Percentiles rank a stretch among this genome's conserved stretches.
Evolutionary conservation across 2,888 invertebrate genomes (phyloP).

Genomic region (Drosophila pullipes): DNA sequence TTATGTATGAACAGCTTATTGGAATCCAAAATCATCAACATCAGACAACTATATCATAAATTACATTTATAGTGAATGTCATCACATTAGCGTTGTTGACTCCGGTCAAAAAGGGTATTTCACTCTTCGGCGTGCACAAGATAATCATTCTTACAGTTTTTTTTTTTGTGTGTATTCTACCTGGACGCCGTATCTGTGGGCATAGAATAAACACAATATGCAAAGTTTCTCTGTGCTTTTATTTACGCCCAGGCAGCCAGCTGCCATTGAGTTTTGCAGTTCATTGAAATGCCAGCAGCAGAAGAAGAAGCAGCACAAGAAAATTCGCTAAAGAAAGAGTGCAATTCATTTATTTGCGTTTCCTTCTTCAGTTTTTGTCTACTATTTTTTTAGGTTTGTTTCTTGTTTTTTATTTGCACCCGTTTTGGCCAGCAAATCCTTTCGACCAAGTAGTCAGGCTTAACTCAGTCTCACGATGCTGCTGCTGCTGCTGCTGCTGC

Average conservation of each 20-base stretch:
- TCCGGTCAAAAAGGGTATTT: not conserved
- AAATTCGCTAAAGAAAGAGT: constrained; percentile 77
- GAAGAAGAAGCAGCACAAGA: constrained; percentile 59
- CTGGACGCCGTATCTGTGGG: constrained; percentile 54
- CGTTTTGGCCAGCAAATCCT: constrained; percentile 53
- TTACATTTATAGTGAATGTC: not conserved
- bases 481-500: not conserved
- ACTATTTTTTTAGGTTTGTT: constrained; percentile 6
- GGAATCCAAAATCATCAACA: not conserved
- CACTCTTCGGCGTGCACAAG: not conserved
- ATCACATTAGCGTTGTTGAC: not conserved
- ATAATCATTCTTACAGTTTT: not conserved
- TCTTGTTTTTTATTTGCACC: constrained; percentile 14
- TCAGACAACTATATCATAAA: not conserved
- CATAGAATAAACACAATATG: constrained; percentile 77
- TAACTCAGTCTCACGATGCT: constrained; percentile 11
- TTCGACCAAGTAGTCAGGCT: constrained; percentile 57
- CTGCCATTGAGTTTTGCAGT: constrained; percentile 70
- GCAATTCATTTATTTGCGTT: constrained; percentile 81
- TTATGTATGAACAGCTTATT: not conserved
- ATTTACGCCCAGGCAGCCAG: constrained; percentile 29
- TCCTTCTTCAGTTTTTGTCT: constrained; percentile 68
- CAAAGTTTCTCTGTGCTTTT: constrained; percentile 62
- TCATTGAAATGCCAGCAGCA: constrained; percentile 65
- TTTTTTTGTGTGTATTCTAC: constrained; percentile 3